Conservation (phyloP, 2,888 invertebrate species). For the Pristionchus exspectatus region DNA sequence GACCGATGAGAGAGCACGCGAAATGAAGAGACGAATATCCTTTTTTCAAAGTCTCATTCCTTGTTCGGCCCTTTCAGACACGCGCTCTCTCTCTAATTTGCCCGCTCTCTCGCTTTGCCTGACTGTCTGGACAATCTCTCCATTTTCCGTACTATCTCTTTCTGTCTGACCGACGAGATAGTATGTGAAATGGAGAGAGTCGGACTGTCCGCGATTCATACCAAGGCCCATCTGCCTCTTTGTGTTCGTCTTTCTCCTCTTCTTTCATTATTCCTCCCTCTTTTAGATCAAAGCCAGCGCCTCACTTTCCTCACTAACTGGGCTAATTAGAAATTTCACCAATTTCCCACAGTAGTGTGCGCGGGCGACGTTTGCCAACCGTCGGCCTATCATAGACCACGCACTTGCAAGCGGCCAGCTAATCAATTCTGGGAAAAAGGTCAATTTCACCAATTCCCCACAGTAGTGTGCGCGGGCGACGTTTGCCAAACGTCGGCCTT, state of each 20-base stretch:
- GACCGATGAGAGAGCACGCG: too few relatives aligned
- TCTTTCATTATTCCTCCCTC: background rate
- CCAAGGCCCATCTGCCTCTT: background rate
- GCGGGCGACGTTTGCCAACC: background rate
- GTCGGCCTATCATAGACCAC: background rate
- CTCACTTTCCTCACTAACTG: background rate
- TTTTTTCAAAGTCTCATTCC: too few relatives aligned
- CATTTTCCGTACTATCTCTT: background rate
- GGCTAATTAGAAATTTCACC: background rate
- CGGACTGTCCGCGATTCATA: background rate
- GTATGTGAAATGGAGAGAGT: background rate
- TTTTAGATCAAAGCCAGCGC: background rate
- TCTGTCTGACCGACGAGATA: background rate
- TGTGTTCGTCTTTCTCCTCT: background rate
- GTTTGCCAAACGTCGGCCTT: background rate
- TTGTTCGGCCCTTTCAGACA: background rate
- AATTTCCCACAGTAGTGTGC: background rate
- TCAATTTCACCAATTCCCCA: background rate
- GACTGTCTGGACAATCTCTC: background rate
- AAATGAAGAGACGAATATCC: too few relatives aligned
- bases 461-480: background rate
- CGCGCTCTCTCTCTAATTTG: too few relatives aligned
- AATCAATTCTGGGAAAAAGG: background rate
- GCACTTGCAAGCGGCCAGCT: constrained; percentile 21
- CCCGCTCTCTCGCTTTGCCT: background rate